Percentiles rank a stretch among this genome's conserved stretches.
phyloP scores from a whole-genome alignment of 2,888 invertebrate species.

The Lasioglossum villosulum region DNA sequence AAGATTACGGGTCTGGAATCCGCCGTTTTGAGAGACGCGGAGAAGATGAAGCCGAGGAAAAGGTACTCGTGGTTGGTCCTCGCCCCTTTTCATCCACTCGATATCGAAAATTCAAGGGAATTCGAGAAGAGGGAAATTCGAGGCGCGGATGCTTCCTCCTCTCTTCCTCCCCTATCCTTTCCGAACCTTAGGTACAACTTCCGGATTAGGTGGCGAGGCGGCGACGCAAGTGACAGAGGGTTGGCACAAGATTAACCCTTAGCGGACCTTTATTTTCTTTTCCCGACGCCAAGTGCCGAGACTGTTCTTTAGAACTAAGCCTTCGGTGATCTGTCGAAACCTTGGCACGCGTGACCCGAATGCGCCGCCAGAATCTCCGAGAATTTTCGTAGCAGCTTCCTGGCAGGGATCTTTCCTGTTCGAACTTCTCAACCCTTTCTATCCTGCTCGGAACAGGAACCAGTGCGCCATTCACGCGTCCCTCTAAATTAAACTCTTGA shows the following conservation, averaged over 20 bases:
- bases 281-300: slow-evolving; percentile 55
- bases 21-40: background rate
- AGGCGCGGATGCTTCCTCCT: slow-evolving; percentile 9
- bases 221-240: slow-evolving; percentile 67
- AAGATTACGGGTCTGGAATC: slow-evolving; percentile 31
- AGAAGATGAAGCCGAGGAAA: background rate
- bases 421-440: background rate
- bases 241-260: slow-evolving; percentile 72
- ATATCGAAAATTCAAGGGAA: slow-evolving; percentile 37
- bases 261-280: slow-evolving; percentile 63
- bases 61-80: background rate
- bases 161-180: background rate
- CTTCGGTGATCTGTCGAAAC: slow-evolving; percentile 74
- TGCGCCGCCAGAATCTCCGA: slow-evolving; percentile 52
- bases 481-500: background rate
- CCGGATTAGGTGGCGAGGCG: slow-evolving; percentile 58
- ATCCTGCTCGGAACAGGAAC: background rate
- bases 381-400: slow-evolving; percentile 20
- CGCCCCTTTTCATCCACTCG: background rate
- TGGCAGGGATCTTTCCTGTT: slow-evolving; percentile 2
- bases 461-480: background rate
- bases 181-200: slow-evolving; percentile 47
- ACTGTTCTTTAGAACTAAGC: slow-evolving; percentile 64
- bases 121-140: slow-evolving; percentile 41
- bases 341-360: slow-evolving; percentile 75